These are phyloP conservation scores for Tragelaphus buxtoni DNA, from an alignment of 2,113 vertebrate genomes.

Conservation along the genomic window DNA sequence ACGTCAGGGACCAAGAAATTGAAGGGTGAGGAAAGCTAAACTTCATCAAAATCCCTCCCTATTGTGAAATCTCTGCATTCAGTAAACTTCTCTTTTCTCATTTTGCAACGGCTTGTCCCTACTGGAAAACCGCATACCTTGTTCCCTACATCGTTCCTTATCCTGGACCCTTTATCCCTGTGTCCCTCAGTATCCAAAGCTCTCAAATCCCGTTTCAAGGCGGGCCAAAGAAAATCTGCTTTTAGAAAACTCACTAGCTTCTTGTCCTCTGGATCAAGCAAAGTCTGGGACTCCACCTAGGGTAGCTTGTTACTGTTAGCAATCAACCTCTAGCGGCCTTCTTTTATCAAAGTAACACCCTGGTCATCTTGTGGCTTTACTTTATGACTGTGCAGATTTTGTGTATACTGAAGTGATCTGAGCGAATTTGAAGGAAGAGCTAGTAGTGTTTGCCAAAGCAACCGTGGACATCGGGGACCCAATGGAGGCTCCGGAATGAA, in stretches of 20 bases:
- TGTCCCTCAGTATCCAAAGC: background rate
- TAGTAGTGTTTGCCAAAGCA: background rate
- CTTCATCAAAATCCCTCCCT: slow-evolving; percentile 25
- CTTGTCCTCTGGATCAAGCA: background rate
- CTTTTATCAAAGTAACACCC: background rate
- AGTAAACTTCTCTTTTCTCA: slow-evolving; percentile 56
- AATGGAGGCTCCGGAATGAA: background rate
- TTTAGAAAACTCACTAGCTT: background rate
- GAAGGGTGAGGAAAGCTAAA: background rate
- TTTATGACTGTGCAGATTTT: background rate
- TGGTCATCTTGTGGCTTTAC: background rate
- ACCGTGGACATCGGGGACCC: background rate
- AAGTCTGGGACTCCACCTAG: background rate
- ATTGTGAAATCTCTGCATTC: slow-evolving; percentile 60
- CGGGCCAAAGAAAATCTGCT: background rate
- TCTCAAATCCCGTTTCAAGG: background rate
- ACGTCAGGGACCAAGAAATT: background rate
- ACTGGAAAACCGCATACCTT: slow-evolving; percentile 44
- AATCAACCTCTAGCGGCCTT: background rate
- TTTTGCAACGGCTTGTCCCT: slow-evolving; percentile 62
- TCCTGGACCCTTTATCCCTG: background rate
- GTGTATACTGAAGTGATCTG: background rate
- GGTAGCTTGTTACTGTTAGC: background rate
- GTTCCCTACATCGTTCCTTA: background rate
- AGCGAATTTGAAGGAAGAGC: background rate